Percentiles rank a stretch among this genome's conserved stretches.
Evolutionary conservation across 1,140 invertebrate species (phyloP).

Genomic region (Catajapyx aquilonaris): DNA sequence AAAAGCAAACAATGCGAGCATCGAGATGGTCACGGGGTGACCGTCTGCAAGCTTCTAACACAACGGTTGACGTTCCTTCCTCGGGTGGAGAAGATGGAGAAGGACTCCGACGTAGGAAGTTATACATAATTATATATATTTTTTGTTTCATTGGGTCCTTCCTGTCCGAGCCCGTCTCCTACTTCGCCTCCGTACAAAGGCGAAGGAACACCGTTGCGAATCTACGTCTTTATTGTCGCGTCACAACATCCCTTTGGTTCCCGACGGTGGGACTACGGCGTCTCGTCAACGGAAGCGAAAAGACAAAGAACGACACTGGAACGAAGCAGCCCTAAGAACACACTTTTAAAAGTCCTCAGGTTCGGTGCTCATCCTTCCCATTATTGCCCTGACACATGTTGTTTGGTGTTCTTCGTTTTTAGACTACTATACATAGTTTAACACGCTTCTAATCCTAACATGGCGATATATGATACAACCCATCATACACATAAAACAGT

Average conservation of each 20-base stretch:
- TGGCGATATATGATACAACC: not conserved
- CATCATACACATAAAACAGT: not conserved
- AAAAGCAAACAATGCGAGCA: too few species aligned
- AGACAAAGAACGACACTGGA: not conserved
- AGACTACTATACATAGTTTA: not conserved
- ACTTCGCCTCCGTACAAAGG: too few species aligned
- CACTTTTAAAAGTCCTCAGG: not conserved
- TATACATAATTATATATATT: too few species aligned
- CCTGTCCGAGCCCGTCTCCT: too few species aligned
- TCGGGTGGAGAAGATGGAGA: too few species aligned
- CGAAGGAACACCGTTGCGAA: too few species aligned
- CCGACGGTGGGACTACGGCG: not conserved
- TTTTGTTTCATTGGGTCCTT: too few species aligned
- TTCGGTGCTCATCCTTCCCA: not conserved
- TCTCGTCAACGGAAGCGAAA: not conserved
- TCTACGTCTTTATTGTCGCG: not conserved
- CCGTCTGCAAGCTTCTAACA: too few species aligned
- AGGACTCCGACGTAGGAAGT: too few species aligned
- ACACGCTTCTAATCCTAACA: not conserved
- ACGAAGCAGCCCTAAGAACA: not conserved
- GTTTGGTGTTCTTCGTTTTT: too few species aligned
- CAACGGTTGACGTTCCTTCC: too few species aligned
- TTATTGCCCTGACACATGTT: conserved; percentile 1
- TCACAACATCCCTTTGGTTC: not conserved
- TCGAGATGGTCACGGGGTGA: too few species aligned